Evolutionary conservation across 2,888 invertebrate genomes (phyloP).

Genomic region (Mantis religiosa): DNA sequence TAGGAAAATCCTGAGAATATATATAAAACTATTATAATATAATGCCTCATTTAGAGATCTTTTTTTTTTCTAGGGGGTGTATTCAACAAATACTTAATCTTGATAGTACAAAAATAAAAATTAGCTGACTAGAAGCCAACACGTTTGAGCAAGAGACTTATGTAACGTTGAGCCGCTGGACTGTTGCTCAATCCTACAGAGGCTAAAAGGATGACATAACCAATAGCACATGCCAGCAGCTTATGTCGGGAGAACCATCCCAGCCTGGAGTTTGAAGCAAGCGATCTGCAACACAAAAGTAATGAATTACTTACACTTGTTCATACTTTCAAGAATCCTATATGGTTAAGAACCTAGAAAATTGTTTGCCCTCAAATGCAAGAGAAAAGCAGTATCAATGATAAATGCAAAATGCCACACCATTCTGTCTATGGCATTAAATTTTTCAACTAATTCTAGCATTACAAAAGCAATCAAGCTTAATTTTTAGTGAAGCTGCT

Average conservation of each 20-base stretch:
- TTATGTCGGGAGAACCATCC: conserved; percentile 59
- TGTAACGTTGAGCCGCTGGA: conserved; percentile 44
- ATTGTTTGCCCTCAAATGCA: too few species aligned
- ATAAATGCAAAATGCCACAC: too few species aligned
- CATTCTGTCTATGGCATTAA: too few species aligned
- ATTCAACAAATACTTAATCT: neutral
- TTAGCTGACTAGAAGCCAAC: neutral
- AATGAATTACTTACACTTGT: too few species aligned
- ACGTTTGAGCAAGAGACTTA: neutral
- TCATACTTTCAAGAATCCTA: too few species aligned
- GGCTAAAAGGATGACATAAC: conserved; percentile 59
- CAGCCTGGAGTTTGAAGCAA: neutral
- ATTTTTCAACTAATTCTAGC: too few species aligned
- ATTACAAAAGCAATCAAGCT: too few species aligned
- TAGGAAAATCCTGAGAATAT: neutral
- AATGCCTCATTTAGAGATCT: neutral
- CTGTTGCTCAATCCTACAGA: conserved; percentile 63
- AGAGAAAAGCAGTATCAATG: too few species aligned
- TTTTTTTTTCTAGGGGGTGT: neutral
- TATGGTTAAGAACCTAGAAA: too few species aligned
- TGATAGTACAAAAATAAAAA: neutral
- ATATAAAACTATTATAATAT: neutral
- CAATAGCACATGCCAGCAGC: conserved; percentile 57
- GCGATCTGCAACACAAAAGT: neutral
- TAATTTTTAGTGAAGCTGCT: too few species aligned